Base-by-base conservation (phyloP, 2,888 invertebrate species). In the Zeuzera pyrina region DNA sequence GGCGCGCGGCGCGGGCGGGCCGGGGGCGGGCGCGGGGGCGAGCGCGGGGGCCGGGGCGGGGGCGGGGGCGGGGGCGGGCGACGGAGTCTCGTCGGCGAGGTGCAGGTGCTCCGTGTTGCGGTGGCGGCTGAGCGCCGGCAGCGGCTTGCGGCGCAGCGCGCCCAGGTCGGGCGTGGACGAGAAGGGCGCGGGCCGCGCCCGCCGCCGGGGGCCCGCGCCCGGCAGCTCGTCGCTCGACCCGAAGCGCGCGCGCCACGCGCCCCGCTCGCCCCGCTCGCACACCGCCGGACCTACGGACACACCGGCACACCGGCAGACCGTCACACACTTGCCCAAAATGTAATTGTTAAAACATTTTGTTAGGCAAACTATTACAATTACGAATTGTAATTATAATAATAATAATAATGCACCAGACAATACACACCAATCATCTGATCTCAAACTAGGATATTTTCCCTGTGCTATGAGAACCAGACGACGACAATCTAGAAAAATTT, bases 61-160 rank as follows among this genome's bases (percentile, higher is more conserved):
- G 25, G 12, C 12, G 14, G 31, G 27, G 24, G 29, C 26, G 23
- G 36, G 26, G 26, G 34, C 24, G 35, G 33, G 33, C 37, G 36
- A 39, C 25, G 45, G 40, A 37, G 53, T 41, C 49, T 73, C 72
- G 61, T 79, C 81, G 50, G 73, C 73, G 6, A 79, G 65, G 49
- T 84, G 83, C 41, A 84, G 47, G 45, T 81, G 81, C 37, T 70
- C 71, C 30, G 72, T 62, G 52, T 68, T 66, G 35, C 73, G 70
- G 49, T 71, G 67, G 0, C 78, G 63, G 28, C 67, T 67, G 31
- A 81, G 55, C 11, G 74, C 66, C 0, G 79, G 78, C 39, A 78
- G 52, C 39, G 76, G 61, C 12, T 73, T 57, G 41, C 72, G 44
- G 45, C 67, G 64, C 19, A 76, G 59, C 22, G 60, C 59, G 55